phyloP scores from a whole-genome alignment of 2,113 vertebrate species.

The Colinus virginianus region DNA sequence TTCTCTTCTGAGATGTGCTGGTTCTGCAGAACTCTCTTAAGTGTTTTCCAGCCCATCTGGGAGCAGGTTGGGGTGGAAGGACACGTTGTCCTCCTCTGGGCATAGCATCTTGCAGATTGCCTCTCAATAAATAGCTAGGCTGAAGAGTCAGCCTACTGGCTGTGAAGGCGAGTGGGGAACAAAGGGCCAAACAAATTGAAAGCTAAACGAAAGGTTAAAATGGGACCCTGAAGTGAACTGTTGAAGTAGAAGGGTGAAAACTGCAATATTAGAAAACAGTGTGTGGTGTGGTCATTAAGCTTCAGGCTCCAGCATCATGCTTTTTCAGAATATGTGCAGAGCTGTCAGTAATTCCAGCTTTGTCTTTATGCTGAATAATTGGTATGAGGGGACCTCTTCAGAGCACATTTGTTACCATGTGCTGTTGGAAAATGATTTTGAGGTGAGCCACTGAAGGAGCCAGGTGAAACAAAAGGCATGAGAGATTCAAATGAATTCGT shows the following conservation, averaged over 20 bases:
- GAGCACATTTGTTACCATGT: neutral
- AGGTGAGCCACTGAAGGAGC: neutral
- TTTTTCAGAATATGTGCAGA: neutral
- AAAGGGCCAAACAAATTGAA: neutral
- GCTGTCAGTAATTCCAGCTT: neutral
- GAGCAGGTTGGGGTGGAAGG: conserved; percentile 3
- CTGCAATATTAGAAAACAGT: neutral
- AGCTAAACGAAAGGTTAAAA: neutral
- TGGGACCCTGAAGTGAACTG: neutral
- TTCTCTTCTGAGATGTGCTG: conserved; percentile 30
- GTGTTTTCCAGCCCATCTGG: conserved; percentile 1
- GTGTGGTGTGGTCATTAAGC: neutral
- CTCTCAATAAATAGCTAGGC: neutral
- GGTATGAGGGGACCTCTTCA: neutral
- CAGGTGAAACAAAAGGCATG: neutral
- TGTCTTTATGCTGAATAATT: neutral
- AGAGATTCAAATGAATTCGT: neutral
- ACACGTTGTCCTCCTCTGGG: conserved; percentile 8
- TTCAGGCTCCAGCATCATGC: neutral
- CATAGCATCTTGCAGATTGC: neutral
- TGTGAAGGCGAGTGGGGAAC: neutral
- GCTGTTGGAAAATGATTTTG: neutral
- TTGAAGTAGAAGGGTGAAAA: neutral
- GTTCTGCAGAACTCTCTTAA: conserved; percentile 20
- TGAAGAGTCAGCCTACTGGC: neutral